Base-by-base conservation (phyloP, 2,113 vertebrate species). In the Spea bombifrons region DNA sequence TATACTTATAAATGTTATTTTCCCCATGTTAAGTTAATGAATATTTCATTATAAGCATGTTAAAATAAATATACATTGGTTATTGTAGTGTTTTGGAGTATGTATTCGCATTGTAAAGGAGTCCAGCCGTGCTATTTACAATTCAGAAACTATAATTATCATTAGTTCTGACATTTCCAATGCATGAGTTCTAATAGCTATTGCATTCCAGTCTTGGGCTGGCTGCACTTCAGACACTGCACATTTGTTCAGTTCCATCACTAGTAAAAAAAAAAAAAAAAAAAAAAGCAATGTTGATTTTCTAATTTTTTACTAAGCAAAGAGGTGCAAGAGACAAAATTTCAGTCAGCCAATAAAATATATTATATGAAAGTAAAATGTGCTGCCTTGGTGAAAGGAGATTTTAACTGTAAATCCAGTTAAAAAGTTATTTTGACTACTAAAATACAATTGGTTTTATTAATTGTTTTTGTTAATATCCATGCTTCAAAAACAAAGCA, bases 201-300 rank as follows among this genome's bases (percentile, higher is more conserved):
- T 73, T 73, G 70, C 77, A 80, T 80, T 73, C 70, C 71, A 73
- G 64, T 46, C 43, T 57, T 55, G 71, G 64, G 77, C 61, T 80
- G 70, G 77, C 77, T 80, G 71, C 76, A 79, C 76, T 79, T 79
- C 61, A 79, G 70, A 55, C 66, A 64, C 71, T 80, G 71, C 71
- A 67, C 71, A 80, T 80, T 73, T 80, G 77, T 80, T 80, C 77
- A 47, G 44, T 73, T 79, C 76, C 63, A 80, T 80, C 77, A 80
- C 68, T 66, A 73, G 70, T 10, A 44, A 67, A 63, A 80, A 80
- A 66, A 15, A 68, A 57, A 55, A 46, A 76, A 64, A 52, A 52
- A 52, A 52, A 10, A 57, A 57, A 57, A 5, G 55, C 5, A 57
- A 13, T 13, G 15, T 57, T 57, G 55, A 57, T 57, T 57, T 5